Conservation (phyloP, 1,140 invertebrate species). For the Bombus waltoni region DNA sequence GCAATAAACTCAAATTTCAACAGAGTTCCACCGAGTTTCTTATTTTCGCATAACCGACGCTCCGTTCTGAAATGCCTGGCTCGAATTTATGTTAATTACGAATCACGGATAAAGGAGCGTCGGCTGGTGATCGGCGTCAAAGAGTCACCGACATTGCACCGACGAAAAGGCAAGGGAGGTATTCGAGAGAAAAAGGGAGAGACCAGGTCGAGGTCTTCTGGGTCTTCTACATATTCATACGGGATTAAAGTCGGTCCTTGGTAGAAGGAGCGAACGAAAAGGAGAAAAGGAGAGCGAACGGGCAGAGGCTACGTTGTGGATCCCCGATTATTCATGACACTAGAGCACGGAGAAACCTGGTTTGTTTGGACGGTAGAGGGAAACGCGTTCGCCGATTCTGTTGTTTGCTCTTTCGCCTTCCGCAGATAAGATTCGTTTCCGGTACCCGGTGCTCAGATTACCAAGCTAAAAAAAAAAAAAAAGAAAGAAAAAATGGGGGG, state of each 20-base stretch:
- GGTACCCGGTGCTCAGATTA: constrained; percentile 33
- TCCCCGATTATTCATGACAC: constrained; percentile 73
- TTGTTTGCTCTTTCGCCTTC: constrained; percentile 64
- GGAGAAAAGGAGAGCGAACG: neutral
- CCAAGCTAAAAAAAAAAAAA: constrained; percentile 2
- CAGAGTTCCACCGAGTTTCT: neutral
- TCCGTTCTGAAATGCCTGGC: neutral
- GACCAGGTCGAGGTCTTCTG: constrained; percentile 3
- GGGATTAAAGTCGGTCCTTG: constrained; percentile 67
- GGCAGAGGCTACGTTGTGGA: constrained; percentile 41
- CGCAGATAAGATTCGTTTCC: constrained; percentile 70
- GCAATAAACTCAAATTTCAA: neutral
- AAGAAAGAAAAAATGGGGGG: neutral
- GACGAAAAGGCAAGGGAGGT: constrained; percentile 25
- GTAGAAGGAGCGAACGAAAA: constrained; percentile 28
- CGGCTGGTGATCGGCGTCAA: constrained; percentile 46
- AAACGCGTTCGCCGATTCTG: constrained; percentile 60
- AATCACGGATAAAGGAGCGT: constrained; percentile 44
- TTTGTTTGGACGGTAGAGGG: constrained; percentile 70
- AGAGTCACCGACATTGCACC: constrained; percentile 38
- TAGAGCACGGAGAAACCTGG: constrained; percentile 43
- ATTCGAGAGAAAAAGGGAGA: constrained; percentile 13
- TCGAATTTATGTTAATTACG: constrained; percentile 61
- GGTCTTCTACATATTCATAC: constrained; percentile 71
- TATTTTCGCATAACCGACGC: neutral